These are phyloP conservation scores for Lochmaea capreae DNA, from an alignment of 2,888 invertebrate genomes.

Conservation along the genomic window DNA sequence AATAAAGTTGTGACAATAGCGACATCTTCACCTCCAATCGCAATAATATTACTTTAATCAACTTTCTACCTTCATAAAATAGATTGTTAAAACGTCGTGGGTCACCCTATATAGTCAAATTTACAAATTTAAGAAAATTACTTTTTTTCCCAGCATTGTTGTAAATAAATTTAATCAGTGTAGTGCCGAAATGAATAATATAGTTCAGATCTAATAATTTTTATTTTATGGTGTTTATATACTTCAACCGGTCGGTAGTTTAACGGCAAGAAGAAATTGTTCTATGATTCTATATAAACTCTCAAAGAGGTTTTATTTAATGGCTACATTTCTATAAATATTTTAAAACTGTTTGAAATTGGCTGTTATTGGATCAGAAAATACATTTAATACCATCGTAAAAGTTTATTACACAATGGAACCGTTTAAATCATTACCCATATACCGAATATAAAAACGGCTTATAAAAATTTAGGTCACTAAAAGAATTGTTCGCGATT, in stretches of 20 bases:
- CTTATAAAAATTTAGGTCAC: background rate
- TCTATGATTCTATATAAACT: background rate
- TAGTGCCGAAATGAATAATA: background rate
- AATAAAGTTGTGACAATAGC: too few species aligned
- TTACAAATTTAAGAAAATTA: too few species aligned
- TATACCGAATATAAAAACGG: background rate
- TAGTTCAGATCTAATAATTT: background rate
- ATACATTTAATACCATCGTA: background rate
- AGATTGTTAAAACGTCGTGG: too few species aligned
- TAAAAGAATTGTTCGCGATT: background rate
- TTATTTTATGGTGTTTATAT: background rate
- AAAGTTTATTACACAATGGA: background rate
- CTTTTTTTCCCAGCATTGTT: background rate
- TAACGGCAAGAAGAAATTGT: background rate
- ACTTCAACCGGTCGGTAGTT: background rate
- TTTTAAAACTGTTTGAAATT: slow-evolving; percentile 7
- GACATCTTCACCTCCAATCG: too few species aligned
- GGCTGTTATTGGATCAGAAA: slow-evolving; percentile 5
- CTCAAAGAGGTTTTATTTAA: background rate
- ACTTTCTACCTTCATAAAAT: too few species aligned
- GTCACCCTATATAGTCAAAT: too few species aligned
- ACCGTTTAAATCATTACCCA: slow-evolving; percentile 5
- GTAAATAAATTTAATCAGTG: background rate
- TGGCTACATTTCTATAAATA: background rate
- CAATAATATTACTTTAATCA: too few species aligned